Evolutionary conservation across 2,797 vertebrate species (phyloP).

Genomic region (Scleropages formosus): DNA sequence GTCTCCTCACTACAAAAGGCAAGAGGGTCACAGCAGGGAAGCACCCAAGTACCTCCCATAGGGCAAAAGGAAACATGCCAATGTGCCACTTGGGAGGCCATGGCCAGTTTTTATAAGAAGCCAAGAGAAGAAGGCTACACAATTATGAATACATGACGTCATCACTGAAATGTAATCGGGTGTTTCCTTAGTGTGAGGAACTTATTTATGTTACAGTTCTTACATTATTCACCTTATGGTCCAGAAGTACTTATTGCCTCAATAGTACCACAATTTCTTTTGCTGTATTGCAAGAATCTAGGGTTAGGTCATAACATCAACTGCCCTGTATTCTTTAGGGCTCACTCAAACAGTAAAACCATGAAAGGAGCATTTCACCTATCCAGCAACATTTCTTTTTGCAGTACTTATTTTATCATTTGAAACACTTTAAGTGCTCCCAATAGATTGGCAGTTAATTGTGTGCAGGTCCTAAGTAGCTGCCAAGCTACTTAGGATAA

Average conservation of each 20-base stretch:
- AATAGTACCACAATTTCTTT: background rate
- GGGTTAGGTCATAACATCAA: background rate
- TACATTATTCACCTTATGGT: background rate
- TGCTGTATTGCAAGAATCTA: background rate
- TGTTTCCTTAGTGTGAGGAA: background rate
- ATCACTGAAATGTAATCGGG: too few species aligned
- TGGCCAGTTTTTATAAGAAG: too few species aligned
- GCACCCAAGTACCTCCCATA: too few species aligned
- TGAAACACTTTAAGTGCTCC: background rate
- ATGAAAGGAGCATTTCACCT: background rate
- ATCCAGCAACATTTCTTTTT: background rate
- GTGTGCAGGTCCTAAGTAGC: background rate
- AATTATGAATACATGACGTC: too few species aligned
- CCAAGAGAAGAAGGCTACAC: too few species aligned
- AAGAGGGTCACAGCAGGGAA: too few species aligned
- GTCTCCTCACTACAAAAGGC: too few species aligned
- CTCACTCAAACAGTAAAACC: background rate
- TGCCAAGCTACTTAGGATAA: background rate
- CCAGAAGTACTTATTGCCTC: background rate
- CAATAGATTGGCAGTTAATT: background rate
- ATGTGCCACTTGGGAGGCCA: too few species aligned
- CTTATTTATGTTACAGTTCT: background rate
- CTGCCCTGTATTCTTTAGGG: background rate
- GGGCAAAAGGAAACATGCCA: too few species aligned
- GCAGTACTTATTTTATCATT: constrained; percentile 2